A percentile compares a stretch with the other conserved stretches of the same genome.
These are phyloP conservation scores for Eupsittula cactorum DNA, from an alignment of 2,113 vertebrate species.

Conservation along the genomic window DNA sequence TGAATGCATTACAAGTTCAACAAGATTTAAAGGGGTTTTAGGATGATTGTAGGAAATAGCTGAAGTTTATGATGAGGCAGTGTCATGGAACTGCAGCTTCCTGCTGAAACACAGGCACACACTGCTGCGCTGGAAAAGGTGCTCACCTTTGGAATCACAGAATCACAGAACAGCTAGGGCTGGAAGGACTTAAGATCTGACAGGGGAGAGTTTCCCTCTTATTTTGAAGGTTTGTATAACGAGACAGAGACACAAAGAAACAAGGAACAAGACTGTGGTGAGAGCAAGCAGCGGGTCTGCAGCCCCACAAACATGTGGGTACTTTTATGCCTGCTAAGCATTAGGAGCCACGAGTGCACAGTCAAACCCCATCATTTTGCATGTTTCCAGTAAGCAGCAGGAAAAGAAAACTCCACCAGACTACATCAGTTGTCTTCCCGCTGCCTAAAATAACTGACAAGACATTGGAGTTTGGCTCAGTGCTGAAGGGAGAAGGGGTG, in stretches of 20 bases:
- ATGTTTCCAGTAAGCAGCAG: neutral
- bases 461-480: neutral
- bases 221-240: neutral
- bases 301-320: neutral
- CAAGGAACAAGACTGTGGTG: neutral
- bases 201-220: neutral
- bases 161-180: neutral
- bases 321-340: fast-evolving
- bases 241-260: neutral
- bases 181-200: neutral
- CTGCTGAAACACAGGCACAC: neutral
- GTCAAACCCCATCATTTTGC: neutral
- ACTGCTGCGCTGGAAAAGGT: neutral
- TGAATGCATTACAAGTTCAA: neutral
- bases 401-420: neutral
- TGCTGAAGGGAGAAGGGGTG: neutral
- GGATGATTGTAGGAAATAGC: neutral
- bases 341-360: neutral
- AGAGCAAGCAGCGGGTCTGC: neutral
- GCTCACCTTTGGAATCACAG: neutral
- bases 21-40: neutral
- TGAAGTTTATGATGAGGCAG: neutral
- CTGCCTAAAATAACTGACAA: neutral
- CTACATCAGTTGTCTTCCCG: neutral
- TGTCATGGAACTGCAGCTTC: neutral